Conservation (phyloP, 2,797 vertebrate species). For the Anguilla obscura region DNA sequence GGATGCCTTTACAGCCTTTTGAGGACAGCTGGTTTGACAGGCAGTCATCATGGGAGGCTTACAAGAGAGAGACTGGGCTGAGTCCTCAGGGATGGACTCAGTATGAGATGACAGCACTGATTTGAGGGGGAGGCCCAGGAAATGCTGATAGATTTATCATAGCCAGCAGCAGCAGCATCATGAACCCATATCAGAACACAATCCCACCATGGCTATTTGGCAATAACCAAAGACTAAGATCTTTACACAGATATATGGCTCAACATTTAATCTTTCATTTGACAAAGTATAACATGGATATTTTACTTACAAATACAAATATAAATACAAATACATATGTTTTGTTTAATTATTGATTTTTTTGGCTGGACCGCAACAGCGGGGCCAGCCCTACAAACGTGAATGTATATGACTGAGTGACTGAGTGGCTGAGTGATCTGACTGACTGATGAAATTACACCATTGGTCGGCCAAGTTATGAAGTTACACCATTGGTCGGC, state of each 20-base stretch:
- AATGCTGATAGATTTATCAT: neutral
- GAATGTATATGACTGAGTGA: too few relatives aligned
- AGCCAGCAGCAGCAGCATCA: neutral
- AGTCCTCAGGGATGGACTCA: neutral
- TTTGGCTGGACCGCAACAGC: too few relatives aligned
- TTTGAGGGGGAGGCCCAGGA: neutral
- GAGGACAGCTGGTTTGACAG: neutral
- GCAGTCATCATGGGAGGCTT: neutral
- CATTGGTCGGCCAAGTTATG: too few relatives aligned
- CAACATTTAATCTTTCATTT: neutral
- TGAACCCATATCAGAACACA: neutral
- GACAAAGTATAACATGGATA: too few relatives aligned
- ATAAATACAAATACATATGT: too few relatives aligned
- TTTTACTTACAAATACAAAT: too few relatives aligned
- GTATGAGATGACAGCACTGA: neutral
- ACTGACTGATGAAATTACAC: too few relatives aligned
- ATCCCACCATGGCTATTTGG: neutral
- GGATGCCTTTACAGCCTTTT: neutral
- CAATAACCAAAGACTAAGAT: neutral
- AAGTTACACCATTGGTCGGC: too few relatives aligned
- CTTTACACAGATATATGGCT: neutral
- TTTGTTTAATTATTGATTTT: too few relatives aligned
- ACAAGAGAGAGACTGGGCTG: constrained; percentile 9
- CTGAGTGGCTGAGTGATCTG: too few relatives aligned
- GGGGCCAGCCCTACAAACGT: too few relatives aligned